Evolutionary conservation across 1,140 invertebrate genomes (phyloP), one percentile per base, ranked within the genome.

Genomic region (Aphaenogaster floridana): DNA sequence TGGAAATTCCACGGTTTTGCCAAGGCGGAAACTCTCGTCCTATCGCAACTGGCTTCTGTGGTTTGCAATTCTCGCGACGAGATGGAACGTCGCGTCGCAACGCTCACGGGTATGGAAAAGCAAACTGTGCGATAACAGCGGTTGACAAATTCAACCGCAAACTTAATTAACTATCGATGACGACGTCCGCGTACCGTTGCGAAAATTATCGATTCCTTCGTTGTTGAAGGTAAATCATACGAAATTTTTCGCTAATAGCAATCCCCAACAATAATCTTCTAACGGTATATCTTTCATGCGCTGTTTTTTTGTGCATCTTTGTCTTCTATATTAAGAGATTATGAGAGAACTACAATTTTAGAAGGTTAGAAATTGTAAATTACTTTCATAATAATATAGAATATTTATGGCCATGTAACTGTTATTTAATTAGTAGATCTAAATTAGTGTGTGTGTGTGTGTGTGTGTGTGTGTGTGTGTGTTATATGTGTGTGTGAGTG

Each of bases 51-150:
- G 54, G 63, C 54, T 86, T 64, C 48, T 74, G 88, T 61, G 77
- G 85, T 81, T 89, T 89, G 57, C 69, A 87, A 89, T 87, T 87
- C 80, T 86, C 83, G 17, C 48, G 34, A 84, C 39, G 64, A 57
- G 59, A 66, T 79, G 54, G 42, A 21, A 45, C 11, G 28, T 50
- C 45, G 71, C 34, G 48, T 42, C 36, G 50, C 59, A 36, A 74
- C 48, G 54, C 28, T 69, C 42, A 7, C 36, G 48, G 45, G 17
- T 50, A 3, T 42, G 42, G 59, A 39, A 50, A 74, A 36, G 42
- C 54, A 74, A 69, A 72, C 34, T 59, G 50, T 39, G 39, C 21
- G 66, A 69, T 48, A 63, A 78, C 72, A 52, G 13, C 36, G 42
- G 48, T 15, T 64, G 61, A n/a, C 36, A 66, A 66, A 79, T 79